These are phyloP conservation scores for Phortica magna DNA, from an alignment of 2,888 invertebrate genomes.

Conservation along the genomic window DNA sequence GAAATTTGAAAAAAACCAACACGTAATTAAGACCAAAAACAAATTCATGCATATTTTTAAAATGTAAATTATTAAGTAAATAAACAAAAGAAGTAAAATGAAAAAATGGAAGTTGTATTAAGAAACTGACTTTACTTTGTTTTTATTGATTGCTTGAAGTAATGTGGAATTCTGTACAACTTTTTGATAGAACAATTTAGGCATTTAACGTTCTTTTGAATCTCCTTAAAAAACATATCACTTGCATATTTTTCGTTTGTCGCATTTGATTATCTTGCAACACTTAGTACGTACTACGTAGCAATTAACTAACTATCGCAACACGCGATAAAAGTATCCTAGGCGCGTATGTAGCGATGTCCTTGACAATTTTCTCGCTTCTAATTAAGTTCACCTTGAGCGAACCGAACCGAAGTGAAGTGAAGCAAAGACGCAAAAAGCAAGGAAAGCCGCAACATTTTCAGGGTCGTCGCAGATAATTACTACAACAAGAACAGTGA, in stretches of 20 bases:
- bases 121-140: slow-evolving; percentile 7
- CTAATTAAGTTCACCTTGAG: slow-evolving; percentile 69
- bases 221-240: no score
- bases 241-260: no score
- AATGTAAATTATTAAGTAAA: slow-evolving; percentile 2
- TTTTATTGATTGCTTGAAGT: no score
- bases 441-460: slow-evolving; percentile 41
- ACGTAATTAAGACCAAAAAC: not conserved
- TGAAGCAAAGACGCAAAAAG: not conserved
- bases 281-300: no score
- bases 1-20: not conserved
- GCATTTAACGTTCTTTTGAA: no score
- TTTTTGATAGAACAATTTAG: no score
- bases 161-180: no score
- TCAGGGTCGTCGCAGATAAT: slow-evolving; percentile 67
- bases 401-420: slow-evolving; percentile 24
- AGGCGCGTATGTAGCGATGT: not conserved
- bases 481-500: slow-evolving; percentile 43
- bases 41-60: slow-evolving; percentile 20
- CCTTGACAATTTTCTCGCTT: slow-evolving; percentile 44
- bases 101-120: not conserved
- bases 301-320: not conserved
- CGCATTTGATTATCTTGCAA: no score
- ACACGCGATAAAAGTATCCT: slow-evolving; percentile 22
- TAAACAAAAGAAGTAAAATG: not conserved